Percentiles rank a stretch among this genome's conserved stretches.
phyloP scores from a whole-genome alignment of 2,797 vertebrate genomes.

The Pangasius macronema region DNA sequence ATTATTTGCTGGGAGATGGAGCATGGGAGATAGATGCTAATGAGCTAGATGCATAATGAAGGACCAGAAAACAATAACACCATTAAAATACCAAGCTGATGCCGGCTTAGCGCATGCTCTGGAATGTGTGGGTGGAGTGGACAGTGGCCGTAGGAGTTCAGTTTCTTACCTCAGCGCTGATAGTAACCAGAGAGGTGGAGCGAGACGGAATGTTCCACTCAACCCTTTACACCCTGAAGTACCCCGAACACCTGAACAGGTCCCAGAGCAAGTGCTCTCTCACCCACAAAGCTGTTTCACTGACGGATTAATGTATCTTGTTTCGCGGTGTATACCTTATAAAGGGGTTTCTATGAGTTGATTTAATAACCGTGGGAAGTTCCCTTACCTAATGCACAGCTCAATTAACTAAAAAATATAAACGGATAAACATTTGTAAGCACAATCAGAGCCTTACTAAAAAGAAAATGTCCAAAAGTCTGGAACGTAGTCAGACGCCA shows the following conservation, averaged over 20 bases:
- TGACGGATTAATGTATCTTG: conserved; percentile 13
- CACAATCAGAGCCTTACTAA: not conserved
- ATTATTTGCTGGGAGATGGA: conserved; percentile 14
- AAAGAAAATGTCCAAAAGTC: not conserved
- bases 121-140: conserved; percentile 53
- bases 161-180: conserved; percentile 56
- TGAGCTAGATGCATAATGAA: conserved; percentile 7
- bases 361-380: too few relatives aligned
- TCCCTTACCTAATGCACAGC: too few relatives aligned
- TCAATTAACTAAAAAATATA: not conserved
- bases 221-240: conserved; percentile 22
- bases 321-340: too few relatives aligned
- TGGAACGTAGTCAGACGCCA: not conserved
- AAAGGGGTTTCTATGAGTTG: too few relatives aligned
- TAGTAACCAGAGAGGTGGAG: conserved; percentile 58
- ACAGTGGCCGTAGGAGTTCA: conserved; percentile 45
- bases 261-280: conserved; percentile 13
- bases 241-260: not conserved
- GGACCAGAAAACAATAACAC: conserved; percentile 15
- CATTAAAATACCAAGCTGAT: conserved; percentile 30
- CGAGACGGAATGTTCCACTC: conserved; percentile 54
- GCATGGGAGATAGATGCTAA: conserved; percentile 20
- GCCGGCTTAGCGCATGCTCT: conserved; percentile 35
- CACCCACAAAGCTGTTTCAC: not conserved
- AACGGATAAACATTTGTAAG: not conserved